A percentile compares a stretch with the other conserved stretches of the same genome.
Evolutionary conservation across 2,797 vertebrate species (phyloP).

Genomic region (Eulemur albifrons): DNA sequence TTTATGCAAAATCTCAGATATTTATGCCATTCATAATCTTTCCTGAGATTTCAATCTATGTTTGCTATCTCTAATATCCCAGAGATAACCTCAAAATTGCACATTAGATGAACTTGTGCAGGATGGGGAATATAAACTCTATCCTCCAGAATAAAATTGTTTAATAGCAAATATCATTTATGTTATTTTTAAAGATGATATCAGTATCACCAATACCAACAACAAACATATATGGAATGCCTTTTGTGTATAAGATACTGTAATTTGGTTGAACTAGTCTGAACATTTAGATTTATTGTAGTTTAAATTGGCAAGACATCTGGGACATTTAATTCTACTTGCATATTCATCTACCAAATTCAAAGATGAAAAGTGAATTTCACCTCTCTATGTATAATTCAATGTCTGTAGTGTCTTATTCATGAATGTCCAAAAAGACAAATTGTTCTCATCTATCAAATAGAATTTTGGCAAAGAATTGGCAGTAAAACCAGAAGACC

Average conservation of each 20-base stretch:
- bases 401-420: slow-evolving; percentile 60
- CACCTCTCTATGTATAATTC: slow-evolving; percentile 72
- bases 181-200: not conserved
- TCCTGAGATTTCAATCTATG: not conserved
- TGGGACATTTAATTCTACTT: slow-evolving; percentile 70
- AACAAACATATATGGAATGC: not conserved
- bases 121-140: not conserved
- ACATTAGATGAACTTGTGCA: not conserved
- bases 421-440: slow-evolving; percentile 74
- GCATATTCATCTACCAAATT: slow-evolving; percentile 74
- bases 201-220: not conserved
- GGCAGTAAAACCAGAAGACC: slow-evolving; percentile 64
- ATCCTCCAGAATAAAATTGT: not conserved
- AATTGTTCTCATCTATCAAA: slow-evolving; percentile 76
- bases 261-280: slow-evolving; percentile 47
- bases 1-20: not conserved
- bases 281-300: slow-evolving; percentile 69
- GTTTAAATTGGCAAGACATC: slow-evolving; percentile 70
- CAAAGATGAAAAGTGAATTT: slow-evolving; percentile 76
- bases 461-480: slow-evolving; percentile 60
- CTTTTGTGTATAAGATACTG: not conserved
- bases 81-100: not conserved
- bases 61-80: not conserved
- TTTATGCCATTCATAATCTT: not conserved
- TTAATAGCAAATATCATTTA: not conserved